A percentile compares a stretch with the other conserved stretches of the same genome.
Conservation (phyloP, 2,888 invertebrate genomes). For the Spicauda simplicius region DNA sequence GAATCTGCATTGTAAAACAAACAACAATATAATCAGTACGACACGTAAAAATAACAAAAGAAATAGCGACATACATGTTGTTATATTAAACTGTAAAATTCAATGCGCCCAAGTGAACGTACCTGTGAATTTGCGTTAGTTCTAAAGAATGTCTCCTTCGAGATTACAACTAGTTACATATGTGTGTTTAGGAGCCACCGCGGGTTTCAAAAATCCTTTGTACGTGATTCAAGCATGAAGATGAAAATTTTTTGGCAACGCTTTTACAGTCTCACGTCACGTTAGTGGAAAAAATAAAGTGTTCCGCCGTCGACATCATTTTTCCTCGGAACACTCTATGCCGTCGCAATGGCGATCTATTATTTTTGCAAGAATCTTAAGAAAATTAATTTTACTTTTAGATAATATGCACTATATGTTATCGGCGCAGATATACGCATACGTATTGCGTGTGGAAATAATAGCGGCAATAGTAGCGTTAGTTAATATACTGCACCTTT, state of each 20-base stretch:
- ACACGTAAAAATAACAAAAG: too few species aligned
- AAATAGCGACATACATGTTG: too few species aligned
- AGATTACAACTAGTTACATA: slow-evolving; percentile 22
- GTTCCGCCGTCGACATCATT: slow-evolving; percentile 13
- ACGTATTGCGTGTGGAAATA: not conserved
- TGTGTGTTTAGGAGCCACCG: slow-evolving; percentile 21
- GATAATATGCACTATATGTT: not conserved
- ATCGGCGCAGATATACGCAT: not conserved
- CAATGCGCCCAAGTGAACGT: slow-evolving; percentile 18
- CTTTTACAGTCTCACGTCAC: slow-evolving; percentile 28
- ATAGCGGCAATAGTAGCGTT: too few species aligned
- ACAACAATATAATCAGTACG: too few species aligned
- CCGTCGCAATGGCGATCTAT: not conserved
- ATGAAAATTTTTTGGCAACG: slow-evolving; percentile 24
- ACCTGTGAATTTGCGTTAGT: slow-evolving; percentile 15
- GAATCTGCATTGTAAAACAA: too few species aligned
- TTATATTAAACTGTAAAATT: not conserved
- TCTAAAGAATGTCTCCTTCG: slow-evolving; percentile 24
- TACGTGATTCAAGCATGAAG: slow-evolving; percentile 27
- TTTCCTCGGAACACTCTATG: slow-evolving; percentile 2
- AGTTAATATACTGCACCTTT: too few species aligned
- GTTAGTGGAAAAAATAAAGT: slow-evolving; percentile 27
- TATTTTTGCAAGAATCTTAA: not conserved
- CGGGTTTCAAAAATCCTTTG: slow-evolving; percentile 27
- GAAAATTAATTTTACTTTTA: too few species aligned